A percentile compares a stretch with the other conserved stretches of the same genome.
Evolutionary conservation across 2,113 vertebrate species (phyloP).

Genomic region (Alaudala cheleensis): DNA sequence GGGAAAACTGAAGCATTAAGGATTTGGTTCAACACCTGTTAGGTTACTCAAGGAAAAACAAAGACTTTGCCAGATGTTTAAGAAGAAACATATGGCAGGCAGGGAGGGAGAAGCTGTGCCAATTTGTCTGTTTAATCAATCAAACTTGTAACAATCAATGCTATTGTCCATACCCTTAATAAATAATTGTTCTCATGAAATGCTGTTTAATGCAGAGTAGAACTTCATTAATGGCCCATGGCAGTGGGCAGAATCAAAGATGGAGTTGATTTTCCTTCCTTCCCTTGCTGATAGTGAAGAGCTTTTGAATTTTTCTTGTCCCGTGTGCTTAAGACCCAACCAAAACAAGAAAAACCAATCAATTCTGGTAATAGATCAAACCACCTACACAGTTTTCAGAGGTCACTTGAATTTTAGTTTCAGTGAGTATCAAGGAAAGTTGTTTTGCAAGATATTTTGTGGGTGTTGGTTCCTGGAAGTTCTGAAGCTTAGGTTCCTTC

Average conservation of each 20-base stretch:
- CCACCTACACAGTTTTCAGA: neutral
- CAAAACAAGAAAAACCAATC: neutral
- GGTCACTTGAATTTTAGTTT: neutral
- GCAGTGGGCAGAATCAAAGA: neutral
- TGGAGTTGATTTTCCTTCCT: neutral
- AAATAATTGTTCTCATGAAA: constrained; percentile 10
- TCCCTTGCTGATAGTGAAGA: neutral
- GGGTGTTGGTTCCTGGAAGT: neutral
- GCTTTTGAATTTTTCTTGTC: neutral
- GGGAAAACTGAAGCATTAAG: constrained; percentile 53
- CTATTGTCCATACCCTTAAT: constrained; percentile 45
- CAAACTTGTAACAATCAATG: constrained; percentile 58
- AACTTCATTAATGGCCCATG: neutral
- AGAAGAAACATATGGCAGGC: constrained; percentile 67
- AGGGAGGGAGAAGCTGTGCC: constrained; percentile 37
- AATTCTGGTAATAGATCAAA: neutral
- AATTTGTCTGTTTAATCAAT: constrained; percentile 67
- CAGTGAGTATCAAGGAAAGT: neutral
- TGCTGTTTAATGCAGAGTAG: neutral
- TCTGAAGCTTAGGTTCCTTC: neutral
- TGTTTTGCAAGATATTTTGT: neutral
- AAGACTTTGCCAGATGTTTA: constrained; percentile 62
- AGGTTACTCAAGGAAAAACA: constrained; percentile 53
- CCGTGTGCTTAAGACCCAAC: neutral
- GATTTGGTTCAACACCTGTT: constrained; percentile 66